Conservation (phyloP, 2,888 invertebrate species). For the Syritta pipiens region DNA sequence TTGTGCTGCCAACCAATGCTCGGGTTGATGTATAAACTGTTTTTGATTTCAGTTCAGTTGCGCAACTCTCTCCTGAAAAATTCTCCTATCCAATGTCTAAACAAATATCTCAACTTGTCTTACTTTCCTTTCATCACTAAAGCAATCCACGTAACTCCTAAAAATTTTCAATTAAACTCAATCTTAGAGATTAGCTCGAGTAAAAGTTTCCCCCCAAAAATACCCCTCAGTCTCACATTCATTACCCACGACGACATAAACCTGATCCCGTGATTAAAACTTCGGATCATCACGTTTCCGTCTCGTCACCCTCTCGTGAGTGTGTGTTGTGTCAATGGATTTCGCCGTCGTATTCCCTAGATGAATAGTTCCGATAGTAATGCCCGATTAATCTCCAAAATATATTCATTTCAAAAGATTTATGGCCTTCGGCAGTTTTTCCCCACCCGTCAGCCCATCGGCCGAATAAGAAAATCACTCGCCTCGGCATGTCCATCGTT, state of each 20-base stretch:
- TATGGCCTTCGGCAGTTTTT: conserved; percentile 45
- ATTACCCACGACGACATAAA: conserved; percentile 1
- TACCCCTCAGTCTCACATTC: not conserved
- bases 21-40: too few species aligned
- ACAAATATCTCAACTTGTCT: too few species aligned
- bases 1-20: too few species aligned
- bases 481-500: conserved; percentile 34
- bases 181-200: conserved; percentile 6
- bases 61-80: too few species aligned
- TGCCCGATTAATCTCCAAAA: conserved; percentile 67
- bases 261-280: conserved; percentile 51
- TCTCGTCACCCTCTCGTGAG: not conserved
- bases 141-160: not conserved
- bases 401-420: conserved; percentile 69
- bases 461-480: conserved; percentile 19
- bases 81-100: too few species aligned
- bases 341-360: conserved; percentile 44
- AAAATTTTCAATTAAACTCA: conserved; percentile 35
- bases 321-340: conserved; percentile 38
- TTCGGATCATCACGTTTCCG: conserved; percentile 51
- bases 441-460: not conserved
- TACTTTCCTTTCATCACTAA: too few species aligned
- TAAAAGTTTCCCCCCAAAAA: not conserved
- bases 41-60: too few species aligned
- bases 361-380: conserved; percentile 64